Evolutionary conservation across 2,797 vertebrate species (phyloP), one percentile per base, ranked within the genome.

Genomic region (Arctocebus calabarensis): DNA sequence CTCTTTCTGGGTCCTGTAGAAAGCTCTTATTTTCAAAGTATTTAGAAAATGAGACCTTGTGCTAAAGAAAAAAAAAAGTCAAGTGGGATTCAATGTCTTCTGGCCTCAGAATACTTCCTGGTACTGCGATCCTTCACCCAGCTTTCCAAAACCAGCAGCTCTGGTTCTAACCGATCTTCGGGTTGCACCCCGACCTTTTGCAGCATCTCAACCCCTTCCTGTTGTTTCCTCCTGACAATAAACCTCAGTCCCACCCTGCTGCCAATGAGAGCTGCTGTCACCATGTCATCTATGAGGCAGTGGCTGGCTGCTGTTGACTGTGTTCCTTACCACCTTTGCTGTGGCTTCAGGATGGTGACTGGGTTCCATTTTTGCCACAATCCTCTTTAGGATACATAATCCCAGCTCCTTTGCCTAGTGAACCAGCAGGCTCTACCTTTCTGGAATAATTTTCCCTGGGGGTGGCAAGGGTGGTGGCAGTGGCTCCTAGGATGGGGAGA

Each of bases 401-500:
- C 43, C 22, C 48, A 66, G 1, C 37, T 17, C 25, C 37, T 25
- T 22, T 29, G 85, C 17, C 22, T 0, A 0, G 14, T 73, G 74
- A 64, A 74, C 43, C 74, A 37, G 34, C 37, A 84, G n/a, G 19
- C 25, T 45, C 52, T 7, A 32, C 19, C 27, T 86, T 43, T n/a
- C 22, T 0, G 0, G 20, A 61, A 84, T 29, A 34, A 71, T 1
- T 40, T n/a, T 14, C 20, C 37, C 32, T 0, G 4, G n/a, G 25
- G n/a, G 12, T 57, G 37, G 13, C 45, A 2, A 40, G 77, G 82
- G n/a, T 0, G 2, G 45, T 19, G 48, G n/a, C 3, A 0, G 4
- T 3, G 40, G 55, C 34, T 90, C n/a, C 66, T 3, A 40, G 73
- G 7, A 23, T 0, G 0, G 22, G 19, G 57, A 52, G 37, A 57